These are phyloP conservation scores for Cardinalis cardinalis DNA, from an alignment of 2,113 vertebrate species.

Conservation along the genomic window DNA sequence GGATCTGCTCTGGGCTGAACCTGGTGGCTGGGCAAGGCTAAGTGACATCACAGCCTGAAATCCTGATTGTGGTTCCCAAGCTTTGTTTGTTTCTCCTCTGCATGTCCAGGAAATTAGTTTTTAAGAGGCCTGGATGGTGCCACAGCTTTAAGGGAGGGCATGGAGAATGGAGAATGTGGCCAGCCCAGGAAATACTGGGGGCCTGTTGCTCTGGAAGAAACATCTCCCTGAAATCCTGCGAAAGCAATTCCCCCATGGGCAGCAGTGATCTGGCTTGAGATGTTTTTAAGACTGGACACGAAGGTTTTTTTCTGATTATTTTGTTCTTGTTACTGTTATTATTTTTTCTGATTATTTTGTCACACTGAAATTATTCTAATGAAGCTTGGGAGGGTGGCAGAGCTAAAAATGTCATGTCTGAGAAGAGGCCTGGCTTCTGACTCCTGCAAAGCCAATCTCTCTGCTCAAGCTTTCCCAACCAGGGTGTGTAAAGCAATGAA, in stretches of 20 bases:
- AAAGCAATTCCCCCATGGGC: accelerated
- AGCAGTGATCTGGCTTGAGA: neutral
- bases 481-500: neutral
- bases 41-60: neutral
- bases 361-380: neutral
- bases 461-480: neutral
- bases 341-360: neutral
- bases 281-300: neutral
- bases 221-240: neutral
- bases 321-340: too few species aligned
- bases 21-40: neutral
- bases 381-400: neutral
- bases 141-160: neutral
- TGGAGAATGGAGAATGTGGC: accelerated
- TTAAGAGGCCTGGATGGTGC: neutral
- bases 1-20: neutral
- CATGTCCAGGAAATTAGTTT: neutral
- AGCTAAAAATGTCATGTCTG: accelerated
- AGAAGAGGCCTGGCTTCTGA: neutral
- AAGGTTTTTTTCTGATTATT: too few species aligned
- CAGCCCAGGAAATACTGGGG: neutral
- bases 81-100: neutral
- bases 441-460: neutral
- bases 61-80: neutral
- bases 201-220: neutral